These are phyloP conservation scores for Halcyon senegalensis DNA, from an alignment of 2,113 vertebrate species.

Conservation along the genomic window DNA sequence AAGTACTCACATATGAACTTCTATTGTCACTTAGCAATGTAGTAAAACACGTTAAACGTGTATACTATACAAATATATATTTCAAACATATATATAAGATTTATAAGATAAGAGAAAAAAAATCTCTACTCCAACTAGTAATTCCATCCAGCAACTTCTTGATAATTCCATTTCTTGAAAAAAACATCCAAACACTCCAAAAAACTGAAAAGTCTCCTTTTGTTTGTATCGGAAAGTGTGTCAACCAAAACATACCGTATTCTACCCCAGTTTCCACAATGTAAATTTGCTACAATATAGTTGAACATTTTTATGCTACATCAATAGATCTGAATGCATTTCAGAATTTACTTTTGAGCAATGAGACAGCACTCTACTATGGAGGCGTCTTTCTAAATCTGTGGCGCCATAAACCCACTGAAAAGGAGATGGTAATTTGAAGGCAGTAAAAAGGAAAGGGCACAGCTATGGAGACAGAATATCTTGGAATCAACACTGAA, in stretches of 20 bases:
- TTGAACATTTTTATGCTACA: neutral
- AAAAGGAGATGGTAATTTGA: neutral
- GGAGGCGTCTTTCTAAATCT: neutral
- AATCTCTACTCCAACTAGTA: neutral
- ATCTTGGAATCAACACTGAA: neutral
- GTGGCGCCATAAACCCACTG: neutral
- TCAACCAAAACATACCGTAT: neutral
- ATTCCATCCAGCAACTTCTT: neutral
- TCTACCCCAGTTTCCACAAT: neutral
- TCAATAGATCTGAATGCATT: neutral
- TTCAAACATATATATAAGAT: neutral
- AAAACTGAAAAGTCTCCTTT: neutral
- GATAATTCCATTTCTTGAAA: neutral
- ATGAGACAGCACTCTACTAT: neutral
- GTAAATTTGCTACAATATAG: neutral
- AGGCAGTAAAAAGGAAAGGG: neutral
- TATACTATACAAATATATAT: neutral
- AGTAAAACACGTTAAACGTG: accelerated
- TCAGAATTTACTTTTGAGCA: neutral
- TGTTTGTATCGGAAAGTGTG: neutral
- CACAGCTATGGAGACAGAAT: neutral
- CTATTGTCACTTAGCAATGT: neutral
- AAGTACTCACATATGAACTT: neutral
- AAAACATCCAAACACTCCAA: neutral
- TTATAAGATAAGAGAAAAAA: neutral